These are phyloP conservation scores for Rhopalosiphum maidis DNA, from an alignment of 1,140 invertebrate species.

Conservation along the genomic window DNA sequence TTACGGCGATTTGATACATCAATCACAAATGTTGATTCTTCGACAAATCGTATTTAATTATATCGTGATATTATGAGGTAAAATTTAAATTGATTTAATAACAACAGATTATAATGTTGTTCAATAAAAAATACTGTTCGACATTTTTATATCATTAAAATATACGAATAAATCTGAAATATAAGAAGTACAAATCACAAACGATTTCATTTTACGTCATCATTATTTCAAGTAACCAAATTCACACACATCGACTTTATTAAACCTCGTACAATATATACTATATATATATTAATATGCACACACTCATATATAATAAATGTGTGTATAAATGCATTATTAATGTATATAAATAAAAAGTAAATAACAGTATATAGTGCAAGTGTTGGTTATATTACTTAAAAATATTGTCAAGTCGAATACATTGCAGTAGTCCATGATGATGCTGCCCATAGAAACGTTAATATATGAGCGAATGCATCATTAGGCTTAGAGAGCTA, in stretches of 20 bases:
- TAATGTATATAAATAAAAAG: not conserved
- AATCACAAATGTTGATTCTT: not conserved
- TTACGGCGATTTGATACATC: not conserved
- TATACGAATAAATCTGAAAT: not conserved
- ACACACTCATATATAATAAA: not conserved
- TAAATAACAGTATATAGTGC: not conserved
- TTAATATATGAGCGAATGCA: not conserved
- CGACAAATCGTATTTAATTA: not conserved
- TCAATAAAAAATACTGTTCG: not conserved
- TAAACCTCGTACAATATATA: not conserved
- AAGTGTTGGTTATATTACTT: not conserved
- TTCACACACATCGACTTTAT: not conserved
- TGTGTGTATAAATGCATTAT: not conserved
- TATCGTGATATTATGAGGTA: not conserved
- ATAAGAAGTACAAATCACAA: not conserved
- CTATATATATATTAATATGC: no score
- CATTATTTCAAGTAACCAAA: not conserved
- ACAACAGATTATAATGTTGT: not conserved
- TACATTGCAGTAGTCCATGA: not conserved
- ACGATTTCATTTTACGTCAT: no score
- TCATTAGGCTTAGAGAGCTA: slow-evolving; percentile 8
- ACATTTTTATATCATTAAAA: not conserved
- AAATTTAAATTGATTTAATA: not conserved
- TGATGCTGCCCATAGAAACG: not conserved
- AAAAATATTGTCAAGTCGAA: not conserved